A percentile compares a stretch with the other conserved stretches of the same genome.
Conservation (phyloP, 2,888 invertebrate genomes). For the Xanthia icteritia region DNA sequence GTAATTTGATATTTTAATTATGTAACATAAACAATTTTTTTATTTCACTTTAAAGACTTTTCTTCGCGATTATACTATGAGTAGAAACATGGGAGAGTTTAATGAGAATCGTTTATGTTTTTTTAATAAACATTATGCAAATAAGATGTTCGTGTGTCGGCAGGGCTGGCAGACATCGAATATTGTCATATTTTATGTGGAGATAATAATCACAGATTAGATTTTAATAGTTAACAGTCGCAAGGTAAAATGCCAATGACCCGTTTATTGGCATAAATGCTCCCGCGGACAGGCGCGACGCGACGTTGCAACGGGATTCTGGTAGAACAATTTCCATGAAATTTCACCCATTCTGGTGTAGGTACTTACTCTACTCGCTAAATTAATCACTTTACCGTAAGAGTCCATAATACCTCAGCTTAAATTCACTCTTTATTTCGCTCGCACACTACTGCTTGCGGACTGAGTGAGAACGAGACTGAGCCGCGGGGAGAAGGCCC, state of each 20-base stretch:
- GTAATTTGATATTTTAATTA: slow-evolving; percentile 55
- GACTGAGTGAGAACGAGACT: too few relatives aligned
- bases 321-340: too few relatives aligned
- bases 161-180: slow-evolving; percentile 52
- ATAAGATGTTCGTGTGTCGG: slow-evolving; percentile 59
- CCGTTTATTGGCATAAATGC: background rate
- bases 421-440: too few relatives aligned
- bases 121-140: slow-evolving; percentile 78
- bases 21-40: background rate
- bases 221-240: slow-evolving; percentile 15
- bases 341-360: too few relatives aligned
- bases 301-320: too few relatives aligned
- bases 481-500: too few relatives aligned
- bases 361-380: too few relatives aligned
- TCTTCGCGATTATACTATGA: slow-evolving; percentile 35
- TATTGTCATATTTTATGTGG: slow-evolving; percentile 18
- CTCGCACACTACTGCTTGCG: too few relatives aligned
- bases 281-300: too few relatives aligned
- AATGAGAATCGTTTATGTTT: slow-evolving; percentile 71
- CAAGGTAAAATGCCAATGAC: slow-evolving; percentile 6
- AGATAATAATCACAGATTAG: slow-evolving; percentile 21
- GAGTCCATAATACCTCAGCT: too few relatives aligned
- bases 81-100: slow-evolving; percentile 53
- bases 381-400: too few relatives aligned
- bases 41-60: slow-evolving; percentile 29